Evolutionary conservation across 2,797 vertebrate species (phyloP), one percentile per base, ranked within the genome.

Genomic region (Gymnocypris eckloni): DNA sequence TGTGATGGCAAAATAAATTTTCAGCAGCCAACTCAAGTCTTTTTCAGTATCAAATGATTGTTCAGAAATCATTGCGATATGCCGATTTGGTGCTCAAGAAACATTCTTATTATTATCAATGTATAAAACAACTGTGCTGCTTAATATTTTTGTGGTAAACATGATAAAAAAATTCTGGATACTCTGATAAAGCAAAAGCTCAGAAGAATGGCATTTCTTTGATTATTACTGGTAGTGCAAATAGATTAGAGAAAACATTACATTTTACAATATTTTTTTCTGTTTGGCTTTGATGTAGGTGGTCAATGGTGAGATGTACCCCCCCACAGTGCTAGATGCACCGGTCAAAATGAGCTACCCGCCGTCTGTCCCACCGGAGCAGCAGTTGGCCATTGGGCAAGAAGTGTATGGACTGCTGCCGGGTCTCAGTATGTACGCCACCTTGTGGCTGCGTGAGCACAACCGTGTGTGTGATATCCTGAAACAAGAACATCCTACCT

Each of bases 381-480:
- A 90, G 61, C 95, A 93, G 85, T 90, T 98, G 91, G 98, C 96
- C 0, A 92, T 96, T 61, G 98, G 98, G 15, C 97, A 99, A 87
- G 97, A 99, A 92, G 89, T 97, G 25, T 99, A 95, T 0, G 98
- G 98, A 79, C 91, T 98, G 33, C 90, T 99, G 81, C 98, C 98
- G 0, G 97, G 98, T 45, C 96, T 99, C 79, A 93, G 94, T 87
- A 87, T 99, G 89, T 97, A 96, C 0, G 93, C 96, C 90, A 99
- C 97, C 0, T 7, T 99, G 87, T 99, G 98, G 98, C 93, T 99
- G 70, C 96, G 98, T 0, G 98, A 99, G 90, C 98, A 99, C 89
- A 99, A 99, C 93, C 96, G 98, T 0, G 93, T 98, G 84, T 99
- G 98, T 4, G 97, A 98, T 89, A n/a, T 99, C 79, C 93, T 99